Conservation (phyloP, 2,113 vertebrate species). For the Phasianus colchicus region DNA sequence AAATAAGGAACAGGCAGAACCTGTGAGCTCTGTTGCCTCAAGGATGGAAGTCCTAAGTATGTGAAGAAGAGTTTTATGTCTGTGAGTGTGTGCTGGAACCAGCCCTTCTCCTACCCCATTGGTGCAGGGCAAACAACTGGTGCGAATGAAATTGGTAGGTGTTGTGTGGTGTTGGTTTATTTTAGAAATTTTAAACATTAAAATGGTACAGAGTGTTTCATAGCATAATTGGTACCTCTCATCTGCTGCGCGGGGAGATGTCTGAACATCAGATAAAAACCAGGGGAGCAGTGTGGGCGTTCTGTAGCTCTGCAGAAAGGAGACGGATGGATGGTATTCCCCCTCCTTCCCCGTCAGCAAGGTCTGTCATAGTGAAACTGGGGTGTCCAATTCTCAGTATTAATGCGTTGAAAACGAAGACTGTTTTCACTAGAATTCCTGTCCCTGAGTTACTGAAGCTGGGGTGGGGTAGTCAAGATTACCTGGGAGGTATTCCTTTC, state of each 20-base stretch:
- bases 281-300: rapidly evolving
- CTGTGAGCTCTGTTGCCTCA: not conserved
- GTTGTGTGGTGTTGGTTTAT: not conserved
- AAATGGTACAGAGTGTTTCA: not conserved
- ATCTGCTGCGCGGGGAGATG: not conserved
- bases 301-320: not conserved
- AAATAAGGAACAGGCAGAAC: not conserved
- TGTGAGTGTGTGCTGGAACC: not conserved
- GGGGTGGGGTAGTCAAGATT: not conserved
- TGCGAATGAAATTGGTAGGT: not conserved
- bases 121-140: not conserved
- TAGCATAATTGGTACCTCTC: not conserved
- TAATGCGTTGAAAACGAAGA: not conserved
- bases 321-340: rapidly evolving
- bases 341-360: not conserved
- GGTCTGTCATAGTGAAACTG: not conserved
- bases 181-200: not conserved
- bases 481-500: rapidly evolving
- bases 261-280: not conserved
- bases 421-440: not conserved
- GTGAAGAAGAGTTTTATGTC: not conserved
- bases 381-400: not conserved
- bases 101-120: not conserved
- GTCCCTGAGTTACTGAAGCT: rapidly evolving
- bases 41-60: not conserved